Evolutionary conservation across 2,888 invertebrate species (phyloP), one percentile per base, ranked within the genome.

Genomic region (Eustalomyia histrio): DNA sequence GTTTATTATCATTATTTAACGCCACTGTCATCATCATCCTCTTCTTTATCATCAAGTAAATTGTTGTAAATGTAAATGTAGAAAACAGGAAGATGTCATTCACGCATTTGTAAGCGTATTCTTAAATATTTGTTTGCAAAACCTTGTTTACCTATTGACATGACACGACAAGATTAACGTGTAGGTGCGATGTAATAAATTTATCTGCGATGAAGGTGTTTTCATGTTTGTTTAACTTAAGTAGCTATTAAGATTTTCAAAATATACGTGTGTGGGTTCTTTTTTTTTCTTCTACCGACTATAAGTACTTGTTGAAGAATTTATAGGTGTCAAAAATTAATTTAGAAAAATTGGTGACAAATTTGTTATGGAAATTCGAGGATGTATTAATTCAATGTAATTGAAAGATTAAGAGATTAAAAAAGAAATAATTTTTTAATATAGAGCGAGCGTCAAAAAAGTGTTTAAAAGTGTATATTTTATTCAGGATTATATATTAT

Each of bases 251-350:
- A 14, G 18, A 50, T 52, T 64, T 64, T 18, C 33, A 17, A 64
- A 63, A 16, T 29, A 24, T 29, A 21, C 14, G 10, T 61, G 35
- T 21, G 2, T 18, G 7, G n/a, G 47, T 5, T 61, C 18, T 21
- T 21, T 60, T 1, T 43, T 21, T 1, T 33, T 58, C 10, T 35
- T 43, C n/a, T 61, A 4, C 16, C 17, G 16, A 12, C 1, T 63
- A 10, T 47, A 43, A 21, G 39, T 61, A 43, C 43, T 43, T 61
- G 61, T 43, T 61, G 21, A 61, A 61, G n/a, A 61, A 61, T 43
- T n/a, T 64, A 33, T 64, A 50, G 50, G 64, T 64, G 64, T 64
- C 29, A 64, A 64, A 64, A 50, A 29, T 64, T 64, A 64, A 50
- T 50, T 64, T 14, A 17, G 12, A 33, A 17, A 64, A 33, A 52